Evolutionary conservation across 2,888 invertebrate species (phyloP).

Genomic region (Eupithecia centaureata): DNA sequence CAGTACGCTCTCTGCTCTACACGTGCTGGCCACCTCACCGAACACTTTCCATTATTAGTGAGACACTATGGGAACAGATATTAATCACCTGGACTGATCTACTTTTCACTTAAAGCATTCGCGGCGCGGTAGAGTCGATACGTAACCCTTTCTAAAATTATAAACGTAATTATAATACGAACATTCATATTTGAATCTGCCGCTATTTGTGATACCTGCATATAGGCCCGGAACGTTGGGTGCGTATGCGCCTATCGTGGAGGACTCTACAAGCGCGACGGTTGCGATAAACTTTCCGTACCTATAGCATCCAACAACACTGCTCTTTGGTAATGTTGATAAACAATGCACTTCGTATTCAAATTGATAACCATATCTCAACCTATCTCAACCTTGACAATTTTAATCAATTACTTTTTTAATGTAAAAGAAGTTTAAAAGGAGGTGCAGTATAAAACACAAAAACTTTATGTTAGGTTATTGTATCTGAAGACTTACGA

Average conservation of each 20-base stretch:
- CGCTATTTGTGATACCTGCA: conserved; percentile 28
- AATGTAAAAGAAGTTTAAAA: background rate
- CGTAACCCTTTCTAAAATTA: conserved; percentile 44
- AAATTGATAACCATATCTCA: conserved; percentile 3
- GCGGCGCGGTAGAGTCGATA: conserved; percentile 26
- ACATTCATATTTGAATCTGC: conserved; percentile 34
- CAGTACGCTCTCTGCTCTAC: conserved; percentile 57
- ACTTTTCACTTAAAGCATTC: conserved; percentile 27
- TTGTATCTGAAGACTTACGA: background rate
- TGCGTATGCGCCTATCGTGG: background rate
- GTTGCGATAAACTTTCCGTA: conserved; percentile 3
- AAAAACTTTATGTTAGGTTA: background rate
- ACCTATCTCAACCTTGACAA: background rate
- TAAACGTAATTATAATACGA: conserved; percentile 40
- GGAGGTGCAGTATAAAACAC: background rate
- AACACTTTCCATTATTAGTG: conserved; percentile 10
- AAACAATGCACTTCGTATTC: conserved; percentile 31
- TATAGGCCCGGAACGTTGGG: conserved; percentile 13
- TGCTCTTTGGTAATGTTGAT: conserved; percentile 25
- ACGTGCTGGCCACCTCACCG: conserved; percentile 1
- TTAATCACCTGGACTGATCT: conserved; percentile 22
- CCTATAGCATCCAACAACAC: background rate
- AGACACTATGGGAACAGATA: conserved; percentile 26
- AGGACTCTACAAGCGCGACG: conserved; percentile 6
- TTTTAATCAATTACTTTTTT: background rate